Percentiles rank a stretch among this genome's conserved stretches.
Conservation (phyloP, 1,140 invertebrate genomes). For the Saccostrea cuccullata region DNA sequence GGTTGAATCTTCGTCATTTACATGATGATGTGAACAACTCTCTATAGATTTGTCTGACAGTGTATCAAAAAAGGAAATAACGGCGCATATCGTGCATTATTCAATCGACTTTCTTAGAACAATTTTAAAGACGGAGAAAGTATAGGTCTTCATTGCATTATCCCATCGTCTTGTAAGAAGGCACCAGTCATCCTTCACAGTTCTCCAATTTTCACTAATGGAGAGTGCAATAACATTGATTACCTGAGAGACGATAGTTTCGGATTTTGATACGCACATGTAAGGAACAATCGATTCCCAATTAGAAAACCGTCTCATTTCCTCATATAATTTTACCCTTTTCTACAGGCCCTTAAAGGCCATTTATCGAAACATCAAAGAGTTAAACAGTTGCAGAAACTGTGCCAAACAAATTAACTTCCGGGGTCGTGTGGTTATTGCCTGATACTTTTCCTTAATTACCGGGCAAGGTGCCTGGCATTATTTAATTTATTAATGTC, state of each 20-base stretch:
- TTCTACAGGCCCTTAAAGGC: background rate
- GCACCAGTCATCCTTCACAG: background rate
- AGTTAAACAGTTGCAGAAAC: background rate
- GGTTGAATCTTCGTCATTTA: too few species aligned
- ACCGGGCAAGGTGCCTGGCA: too few species aligned
- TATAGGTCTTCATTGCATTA: too few species aligned
- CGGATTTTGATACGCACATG: slow-evolving; percentile 12
- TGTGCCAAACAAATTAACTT: background rate
- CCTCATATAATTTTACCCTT: background rate
- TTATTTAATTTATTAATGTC: too few species aligned
- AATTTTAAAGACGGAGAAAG: too few species aligned
- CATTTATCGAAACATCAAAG: slow-evolving; percentile 4
- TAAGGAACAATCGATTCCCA: slow-evolving; percentile 6
- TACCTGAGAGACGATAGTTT: background rate
- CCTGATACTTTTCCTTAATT: background rate
- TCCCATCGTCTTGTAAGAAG: background rate
- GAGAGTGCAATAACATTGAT: slow-evolving; percentile 17
- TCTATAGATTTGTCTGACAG: too few species aligned
- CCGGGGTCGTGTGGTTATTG: background rate
- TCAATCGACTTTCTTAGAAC: too few species aligned
- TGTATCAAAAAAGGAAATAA: too few species aligned
- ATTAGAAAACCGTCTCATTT: background rate
- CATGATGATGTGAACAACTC: too few species aligned
- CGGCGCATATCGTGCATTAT: too few species aligned
- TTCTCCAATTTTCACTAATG: background rate